A percentile compares a stretch with the other conserved stretches of the same genome.
Evolutionary conservation across 2,888 invertebrate genomes (phyloP).

Genomic region (Heterodera filipjevi): DNA sequence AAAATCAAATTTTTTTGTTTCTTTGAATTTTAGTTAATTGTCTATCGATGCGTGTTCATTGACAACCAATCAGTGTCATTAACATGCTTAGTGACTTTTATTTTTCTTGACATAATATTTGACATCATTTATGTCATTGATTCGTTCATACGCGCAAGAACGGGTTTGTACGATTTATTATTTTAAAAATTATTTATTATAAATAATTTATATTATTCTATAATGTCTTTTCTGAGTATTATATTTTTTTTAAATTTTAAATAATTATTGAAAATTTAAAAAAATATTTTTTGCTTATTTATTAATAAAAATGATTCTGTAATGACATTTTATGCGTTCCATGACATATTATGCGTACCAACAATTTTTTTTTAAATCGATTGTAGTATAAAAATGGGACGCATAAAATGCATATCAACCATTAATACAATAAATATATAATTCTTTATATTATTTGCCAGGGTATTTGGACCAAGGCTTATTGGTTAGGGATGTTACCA

Average conservation of each 20-base stretch:
- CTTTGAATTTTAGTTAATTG: slow-evolving; percentile 39
- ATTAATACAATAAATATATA: neutral
- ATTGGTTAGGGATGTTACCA: slow-evolving; percentile 79
- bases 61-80: slow-evolving; percentile 13
- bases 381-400: neutral
- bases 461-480: slow-evolving; percentile 89
- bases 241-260: slow-evolving; percentile 4
- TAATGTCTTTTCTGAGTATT: neutral
- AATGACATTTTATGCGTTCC: too few relatives aligned
- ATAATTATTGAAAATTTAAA: neutral
- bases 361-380: neutral
- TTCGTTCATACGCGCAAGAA: slow-evolving; percentile 82
- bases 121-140: slow-evolving; percentile 85
- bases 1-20: slow-evolving; percentile 19
- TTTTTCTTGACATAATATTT: slow-evolving; percentile 81
- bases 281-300: too few relatives aligned
- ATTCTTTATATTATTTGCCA: slow-evolving; percentile 64
- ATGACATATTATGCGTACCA: too few relatives aligned
- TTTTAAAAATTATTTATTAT: neutral
- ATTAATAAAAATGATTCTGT: too few relatives aligned
- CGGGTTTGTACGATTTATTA: slow-evolving; percentile 74
- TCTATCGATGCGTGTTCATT: slow-evolving; percentile 49
- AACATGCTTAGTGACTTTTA: slow-evolving; percentile 58
- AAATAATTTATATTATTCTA: too few relatives aligned
- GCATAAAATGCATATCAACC: too few relatives aligned